Base-by-base conservation (phyloP, 2,797 vertebrate species). In the Diglossa cyanea region DNA sequence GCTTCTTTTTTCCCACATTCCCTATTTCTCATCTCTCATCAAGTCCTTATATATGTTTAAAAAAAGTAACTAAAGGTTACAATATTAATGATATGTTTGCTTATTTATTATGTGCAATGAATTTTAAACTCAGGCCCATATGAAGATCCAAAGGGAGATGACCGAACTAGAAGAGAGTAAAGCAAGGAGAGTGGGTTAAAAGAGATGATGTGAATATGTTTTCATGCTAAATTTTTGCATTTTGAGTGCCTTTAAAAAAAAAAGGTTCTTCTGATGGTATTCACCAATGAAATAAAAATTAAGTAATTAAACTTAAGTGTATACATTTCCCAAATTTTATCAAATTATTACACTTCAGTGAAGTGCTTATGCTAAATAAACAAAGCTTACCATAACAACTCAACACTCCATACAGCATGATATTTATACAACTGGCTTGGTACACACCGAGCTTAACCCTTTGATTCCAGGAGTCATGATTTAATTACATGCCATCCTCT, bases 391-490 rank as follows among this genome's bases (percentile, higher is more conserved):
- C 91, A 95, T 87, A 97, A 92, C 90, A 90, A 96, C 71, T 95
- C 82, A 90, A 84, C 82, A 88, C 90, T 70, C 91, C 92, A 86
- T 80, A 82, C 47, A 91, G 84, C 96, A 86, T 91, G 93, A 86
- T 97, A 98, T 95, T 97, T 97, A 85, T 94, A 93, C 68, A 94
- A 96, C 92, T 93, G 71, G 39, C 92, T 96, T 91, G 80, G 93
- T 96, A 95, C 53, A 95, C 88, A 96, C 11, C 67, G 48, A 76
- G 94, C 76, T 96, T 97, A 96, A 96, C 96, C 91, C 75, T 93
- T 97, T 97, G 80, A 95, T 95, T 97, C 71, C 84, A 95, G 61
- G 60, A 97, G 96, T 91, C 91, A 93, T 53, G 80, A 86, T 96
- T 97, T 95, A 81, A 96, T 94, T 87, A 78, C 93, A 70, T 16